These are phyloP conservation scores for Stichodactyla mertensii DNA, from an alignment of 64 coral and sea anemone species.

Conservation along the genomic window DNA sequence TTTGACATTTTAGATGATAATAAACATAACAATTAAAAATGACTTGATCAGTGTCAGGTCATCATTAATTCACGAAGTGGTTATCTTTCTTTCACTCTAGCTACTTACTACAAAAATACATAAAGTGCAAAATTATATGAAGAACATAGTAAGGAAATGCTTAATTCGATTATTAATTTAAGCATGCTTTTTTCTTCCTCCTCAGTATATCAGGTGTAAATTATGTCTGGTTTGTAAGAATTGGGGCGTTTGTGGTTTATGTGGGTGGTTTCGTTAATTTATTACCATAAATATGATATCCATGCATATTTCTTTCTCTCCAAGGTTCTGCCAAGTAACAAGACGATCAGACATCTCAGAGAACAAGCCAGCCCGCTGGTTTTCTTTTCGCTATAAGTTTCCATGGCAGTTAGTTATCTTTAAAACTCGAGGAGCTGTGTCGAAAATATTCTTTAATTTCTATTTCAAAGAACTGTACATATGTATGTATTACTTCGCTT, in stretches of 20 bases:
- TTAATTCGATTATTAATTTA: background rate
- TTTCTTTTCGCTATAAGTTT: too few relatives aligned
- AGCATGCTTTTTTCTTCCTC: background rate
- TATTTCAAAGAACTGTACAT: background rate
- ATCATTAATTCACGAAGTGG: background rate
- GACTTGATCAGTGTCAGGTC: background rate
- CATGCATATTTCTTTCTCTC: slow-evolving; percentile 14
- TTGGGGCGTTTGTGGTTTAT: background rate
- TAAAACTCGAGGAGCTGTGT: background rate
- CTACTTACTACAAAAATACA: background rate
- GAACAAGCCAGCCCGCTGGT: background rate
- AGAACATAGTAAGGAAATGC: background rate
- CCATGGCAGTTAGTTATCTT: too few relatives aligned
- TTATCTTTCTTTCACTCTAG: background rate
- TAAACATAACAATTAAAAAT: background rate
- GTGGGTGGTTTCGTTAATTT: background rate
- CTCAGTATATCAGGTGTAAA: background rate
- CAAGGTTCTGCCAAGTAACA: slow-evolving; percentile 23
- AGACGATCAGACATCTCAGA: background rate
- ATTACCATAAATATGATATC: background rate
- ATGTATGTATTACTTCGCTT: background rate
- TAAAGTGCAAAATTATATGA: background rate
- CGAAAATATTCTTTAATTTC: background rate
- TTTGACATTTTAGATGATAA: slow-evolving; percentile 7
- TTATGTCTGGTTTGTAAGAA: background rate